Conservation (phyloP, 2,888 invertebrate genomes). For the Nyleta sp. region DNA sequence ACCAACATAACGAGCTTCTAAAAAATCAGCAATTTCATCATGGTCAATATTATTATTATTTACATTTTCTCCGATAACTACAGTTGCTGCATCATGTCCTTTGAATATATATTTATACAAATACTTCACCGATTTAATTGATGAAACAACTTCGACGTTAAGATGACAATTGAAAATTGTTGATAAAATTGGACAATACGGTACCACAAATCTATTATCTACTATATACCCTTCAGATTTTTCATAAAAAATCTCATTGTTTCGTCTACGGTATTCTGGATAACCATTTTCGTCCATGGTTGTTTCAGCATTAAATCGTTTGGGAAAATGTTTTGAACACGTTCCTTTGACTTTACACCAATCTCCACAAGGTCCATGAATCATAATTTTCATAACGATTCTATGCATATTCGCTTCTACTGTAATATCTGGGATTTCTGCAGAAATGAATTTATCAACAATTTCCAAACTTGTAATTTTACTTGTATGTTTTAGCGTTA, state of each 20-base stretch:
- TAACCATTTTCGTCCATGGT: no score
- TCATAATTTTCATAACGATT: no score
- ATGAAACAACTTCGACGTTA: constrained; percentile 72
- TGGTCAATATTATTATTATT: constrained; percentile 28
- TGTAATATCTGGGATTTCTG: neutral
- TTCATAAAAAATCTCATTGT: no score
- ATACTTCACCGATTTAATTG: constrained; percentile 70
- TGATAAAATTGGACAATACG: constrained; percentile 29
- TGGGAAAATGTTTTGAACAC: no score
- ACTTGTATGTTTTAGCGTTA: neutral
- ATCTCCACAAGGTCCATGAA: no score
- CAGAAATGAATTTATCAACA: constrained; percentile 8
- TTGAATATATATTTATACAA: constrained; percentile 72
- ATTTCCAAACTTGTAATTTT: neutral
- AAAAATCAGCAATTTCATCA: constrained; percentile 65
- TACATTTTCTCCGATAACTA: neutral
- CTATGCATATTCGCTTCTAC: no score
- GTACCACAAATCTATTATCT: constrained; percentile 6
- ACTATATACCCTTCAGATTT: no score
- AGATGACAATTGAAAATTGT: constrained; percentile 61
- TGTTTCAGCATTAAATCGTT: no score
- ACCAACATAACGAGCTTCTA: constrained; percentile 65
- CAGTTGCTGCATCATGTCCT: constrained; percentile 51
- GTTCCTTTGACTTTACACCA: no score
- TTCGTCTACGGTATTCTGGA: no score